Percentiles rank a stretch among this genome's conserved stretches.
These are phyloP conservation scores for Salminus brasiliensis DNA, from an alignment of 2,113 vertebrate species.

Conservation along the genomic window DNA sequence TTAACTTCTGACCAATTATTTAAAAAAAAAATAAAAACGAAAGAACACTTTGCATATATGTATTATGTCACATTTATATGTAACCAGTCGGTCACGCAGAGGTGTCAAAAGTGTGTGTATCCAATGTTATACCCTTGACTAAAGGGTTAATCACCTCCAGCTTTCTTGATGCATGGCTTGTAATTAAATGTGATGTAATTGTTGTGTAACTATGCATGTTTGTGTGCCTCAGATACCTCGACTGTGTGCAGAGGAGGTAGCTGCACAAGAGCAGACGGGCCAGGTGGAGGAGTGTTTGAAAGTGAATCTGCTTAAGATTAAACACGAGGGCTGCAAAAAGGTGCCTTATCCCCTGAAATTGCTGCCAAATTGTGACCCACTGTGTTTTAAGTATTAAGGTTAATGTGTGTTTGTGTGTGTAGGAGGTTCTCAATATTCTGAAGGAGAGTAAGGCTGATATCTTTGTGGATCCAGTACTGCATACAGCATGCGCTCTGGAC, in stretches of 20 bases:
- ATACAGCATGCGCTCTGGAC: slow-evolving; percentile 96
- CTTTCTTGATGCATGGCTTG: not conserved
- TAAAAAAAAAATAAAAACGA: too few relatives aligned
- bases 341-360: slow-evolving; percentile 64
- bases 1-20: too few relatives aligned
- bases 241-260: slow-evolving; percentile 93
- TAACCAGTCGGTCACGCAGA: too few relatives aligned
- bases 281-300: slow-evolving; percentile 98
- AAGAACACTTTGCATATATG: too few relatives aligned
- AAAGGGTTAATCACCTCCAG: not conserved
- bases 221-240: slow-evolving; percentile 80
- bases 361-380: not conserved
- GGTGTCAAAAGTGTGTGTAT: too few relatives aligned
- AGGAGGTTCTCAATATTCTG: slow-evolving; percentile 98
- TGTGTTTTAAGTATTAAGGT: slow-evolving; percentile 5
- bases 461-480: slow-evolving; percentile 96
- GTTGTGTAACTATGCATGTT: not conserved
- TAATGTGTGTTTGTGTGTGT: slow-evolving; percentile 7
- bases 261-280: slow-evolving; percentile 96
- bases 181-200: not conserved
- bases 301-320: slow-evolving; percentile 94
- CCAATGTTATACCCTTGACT: too few relatives aligned
- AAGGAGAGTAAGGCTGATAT: slow-evolving; percentile 99
- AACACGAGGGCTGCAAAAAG: slow-evolving; percentile 90
- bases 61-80: too few relatives aligned